phyloP scores from a whole-genome alignment of 2,113 vertebrate genomes.

The Lonchura striata region DNA sequence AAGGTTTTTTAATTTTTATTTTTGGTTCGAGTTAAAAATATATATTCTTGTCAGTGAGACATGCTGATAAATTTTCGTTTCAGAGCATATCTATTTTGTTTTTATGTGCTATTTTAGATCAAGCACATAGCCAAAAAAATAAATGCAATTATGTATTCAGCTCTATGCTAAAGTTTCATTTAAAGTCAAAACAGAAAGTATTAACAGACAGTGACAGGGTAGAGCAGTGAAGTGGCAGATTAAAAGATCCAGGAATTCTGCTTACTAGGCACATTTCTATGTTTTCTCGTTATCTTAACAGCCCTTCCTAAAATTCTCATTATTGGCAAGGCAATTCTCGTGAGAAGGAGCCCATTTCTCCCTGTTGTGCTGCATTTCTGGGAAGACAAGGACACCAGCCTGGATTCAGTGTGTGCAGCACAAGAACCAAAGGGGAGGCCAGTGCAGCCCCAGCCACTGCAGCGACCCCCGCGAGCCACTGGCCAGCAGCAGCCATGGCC shows the following conservation, averaged over 20 bases:
- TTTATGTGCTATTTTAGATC: slow-evolving; percentile 6
- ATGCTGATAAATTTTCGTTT: background rate
- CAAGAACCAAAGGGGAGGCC: fast-evolving
- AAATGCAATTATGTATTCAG: background rate
- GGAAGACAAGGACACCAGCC: background rate
- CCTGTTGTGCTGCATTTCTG: fast-evolving
- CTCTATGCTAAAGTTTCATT: background rate
- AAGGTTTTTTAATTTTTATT: background rate
- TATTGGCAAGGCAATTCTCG: background rate
- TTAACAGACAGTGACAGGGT: background rate
- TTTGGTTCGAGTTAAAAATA: slow-evolving; percentile 5
- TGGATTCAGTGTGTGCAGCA: fast-evolving
- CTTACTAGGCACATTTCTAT: background rate
- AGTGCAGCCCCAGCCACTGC: background rate
- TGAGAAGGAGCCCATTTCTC: background rate
- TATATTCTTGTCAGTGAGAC: background rate
- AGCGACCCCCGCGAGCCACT: background rate
- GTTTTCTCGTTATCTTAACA: background rate
- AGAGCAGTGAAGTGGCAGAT: background rate
- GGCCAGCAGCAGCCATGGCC: background rate
- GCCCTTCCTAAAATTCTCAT: background rate
- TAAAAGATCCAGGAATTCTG: background rate
- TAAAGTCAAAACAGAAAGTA: background rate
- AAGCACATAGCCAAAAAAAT: background rate
- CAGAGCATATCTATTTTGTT: background rate